Conservation (phyloP, 2,113 vertebrate species). For the Sphyrna mokarran region DNA sequence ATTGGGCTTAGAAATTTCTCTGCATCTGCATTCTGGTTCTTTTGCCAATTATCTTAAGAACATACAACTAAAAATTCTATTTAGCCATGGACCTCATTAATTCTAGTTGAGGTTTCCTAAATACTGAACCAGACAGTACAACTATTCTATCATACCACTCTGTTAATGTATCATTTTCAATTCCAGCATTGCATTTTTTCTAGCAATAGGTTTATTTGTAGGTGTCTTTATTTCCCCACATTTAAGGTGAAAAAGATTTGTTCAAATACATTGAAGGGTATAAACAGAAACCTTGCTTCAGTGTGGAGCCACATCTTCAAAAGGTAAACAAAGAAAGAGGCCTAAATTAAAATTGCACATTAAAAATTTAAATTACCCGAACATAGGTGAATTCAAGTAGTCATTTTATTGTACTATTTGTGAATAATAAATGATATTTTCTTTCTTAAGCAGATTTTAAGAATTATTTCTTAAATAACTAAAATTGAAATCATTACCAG, state of each 20-base stretch:
- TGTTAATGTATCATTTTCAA: background rate
- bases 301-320: background rate
- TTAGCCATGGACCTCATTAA: background rate
- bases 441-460: background rate
- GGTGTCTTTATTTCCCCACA: background rate
- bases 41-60: background rate
- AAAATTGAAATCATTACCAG: background rate
- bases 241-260: background rate
- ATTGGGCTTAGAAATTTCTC: background rate
- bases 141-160: background rate
- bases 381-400: background rate
- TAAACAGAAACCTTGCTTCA: background rate
- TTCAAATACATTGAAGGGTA: background rate
- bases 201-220: background rate
- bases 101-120: background rate
- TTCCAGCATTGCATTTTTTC: background rate
- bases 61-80: background rate
- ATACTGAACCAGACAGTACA: background rate
- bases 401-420: background rate
- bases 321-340: background rate
- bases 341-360: background rate
- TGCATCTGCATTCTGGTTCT: background rate
- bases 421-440: background rate
- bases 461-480: background rate
- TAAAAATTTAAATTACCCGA: background rate